These are phyloP conservation scores for Molothrus aeneus DNA, from an alignment of 2,797 vertebrate genomes.

Conservation along the genomic window DNA sequence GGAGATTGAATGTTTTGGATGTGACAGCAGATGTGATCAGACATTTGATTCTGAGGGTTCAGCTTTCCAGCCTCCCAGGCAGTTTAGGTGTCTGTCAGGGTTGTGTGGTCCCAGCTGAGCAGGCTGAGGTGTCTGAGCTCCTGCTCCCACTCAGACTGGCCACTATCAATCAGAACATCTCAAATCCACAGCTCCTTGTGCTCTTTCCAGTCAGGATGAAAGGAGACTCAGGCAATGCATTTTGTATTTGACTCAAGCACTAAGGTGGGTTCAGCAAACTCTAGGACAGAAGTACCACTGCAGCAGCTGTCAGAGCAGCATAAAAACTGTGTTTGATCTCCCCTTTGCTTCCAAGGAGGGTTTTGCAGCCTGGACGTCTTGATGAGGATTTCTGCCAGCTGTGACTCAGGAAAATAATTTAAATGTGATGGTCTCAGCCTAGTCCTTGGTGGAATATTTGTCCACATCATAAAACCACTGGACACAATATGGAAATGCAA, in stretches of 20 bases:
- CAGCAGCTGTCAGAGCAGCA: background rate
- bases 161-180: background rate
- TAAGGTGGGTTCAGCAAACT: background rate
- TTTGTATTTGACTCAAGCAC: background rate
- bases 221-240: background rate
- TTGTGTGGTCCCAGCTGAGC: background rate
- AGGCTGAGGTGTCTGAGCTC: background rate
- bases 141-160: background rate
- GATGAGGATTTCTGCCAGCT: slow-evolving; percentile 58
- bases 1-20: background rate
- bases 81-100: background rate
- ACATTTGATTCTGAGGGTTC: background rate
- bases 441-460: slow-evolving; percentile 79
- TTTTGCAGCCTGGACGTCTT: slow-evolving; percentile 54
- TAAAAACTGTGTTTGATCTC: slow-evolving; percentile 44
- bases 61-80: background rate
- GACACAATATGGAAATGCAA: slow-evolving; percentile 79
- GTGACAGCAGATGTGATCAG: background rate
- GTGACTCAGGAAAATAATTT: slow-evolving; percentile 66
- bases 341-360: slow-evolving; percentile 52
- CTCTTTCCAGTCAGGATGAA: background rate
- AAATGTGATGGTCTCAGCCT: slow-evolving; percentile 63
- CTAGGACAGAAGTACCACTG: background rate
- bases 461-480: slow-evolving; percentile 81
- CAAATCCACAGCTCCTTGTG: background rate